These are phyloP conservation scores for Buphagus erythrorhynchus DNA, from an alignment of 2,797 vertebrate genomes.

Conservation along the genomic window DNA sequence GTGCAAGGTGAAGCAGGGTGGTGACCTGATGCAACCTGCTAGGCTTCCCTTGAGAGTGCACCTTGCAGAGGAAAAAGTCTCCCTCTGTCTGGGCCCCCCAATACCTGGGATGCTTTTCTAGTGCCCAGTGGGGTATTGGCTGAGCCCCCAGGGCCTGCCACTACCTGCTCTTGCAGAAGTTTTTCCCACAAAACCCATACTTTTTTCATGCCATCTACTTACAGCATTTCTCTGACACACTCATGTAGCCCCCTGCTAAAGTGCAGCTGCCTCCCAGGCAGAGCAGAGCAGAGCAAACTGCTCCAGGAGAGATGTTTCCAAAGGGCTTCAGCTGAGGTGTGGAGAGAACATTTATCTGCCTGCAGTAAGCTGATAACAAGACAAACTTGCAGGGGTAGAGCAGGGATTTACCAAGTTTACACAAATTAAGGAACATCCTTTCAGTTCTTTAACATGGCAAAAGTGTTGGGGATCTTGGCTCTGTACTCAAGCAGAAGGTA, in stretches of 20 bases:
- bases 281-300: neutral
- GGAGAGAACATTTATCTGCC: neutral
- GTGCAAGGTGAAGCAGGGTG: rapidly evolving
- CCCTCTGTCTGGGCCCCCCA: rapidly evolving
- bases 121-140: neutral
- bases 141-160: neutral
- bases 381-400: neutral
- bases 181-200: neutral
- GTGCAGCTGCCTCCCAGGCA: rapidly evolving
- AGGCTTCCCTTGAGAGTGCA: neutral
- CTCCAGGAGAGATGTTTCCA: neutral
- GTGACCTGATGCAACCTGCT: neutral
- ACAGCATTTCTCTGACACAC: neutral
- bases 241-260: neutral
- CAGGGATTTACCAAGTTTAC: neutral
- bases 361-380: neutral
- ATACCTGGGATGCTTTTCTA: neutral
- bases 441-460: neutral
- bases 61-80: neutral
- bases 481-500: slow-evolving; percentile 9
- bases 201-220: neutral
- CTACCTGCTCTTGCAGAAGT: neutral
- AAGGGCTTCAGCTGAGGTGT: neutral
- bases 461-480: neutral
- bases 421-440: neutral